These are phyloP conservation scores for Glaucomys volans DNA, from an alignment of 2,113 vertebrate genomes.

Conservation along the genomic window DNA sequence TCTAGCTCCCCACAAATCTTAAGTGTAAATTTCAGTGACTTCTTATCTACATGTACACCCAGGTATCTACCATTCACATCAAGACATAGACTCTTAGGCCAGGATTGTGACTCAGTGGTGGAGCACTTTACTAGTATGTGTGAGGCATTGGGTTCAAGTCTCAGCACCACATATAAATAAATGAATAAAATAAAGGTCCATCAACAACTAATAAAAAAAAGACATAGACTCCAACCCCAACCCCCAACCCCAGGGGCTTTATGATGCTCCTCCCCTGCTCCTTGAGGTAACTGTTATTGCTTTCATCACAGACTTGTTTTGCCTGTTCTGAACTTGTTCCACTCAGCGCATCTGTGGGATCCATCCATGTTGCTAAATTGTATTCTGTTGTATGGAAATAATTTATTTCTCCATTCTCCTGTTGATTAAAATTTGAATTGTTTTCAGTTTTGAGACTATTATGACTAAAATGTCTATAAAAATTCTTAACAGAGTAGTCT, in stretches of 20 bases:
- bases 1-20: background rate
- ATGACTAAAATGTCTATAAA: background rate
- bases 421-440: background rate
- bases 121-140: too few species aligned
- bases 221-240: background rate
- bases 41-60: background rate
- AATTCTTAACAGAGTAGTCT: background rate
- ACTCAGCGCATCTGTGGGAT: background rate
- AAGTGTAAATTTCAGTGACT: background rate
- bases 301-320: background rate
- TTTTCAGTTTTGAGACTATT: background rate
- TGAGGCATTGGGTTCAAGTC: too few species aligned
- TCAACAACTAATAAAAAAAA: too few species aligned
- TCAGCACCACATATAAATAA: too few species aligned
- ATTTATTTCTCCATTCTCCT: background rate
- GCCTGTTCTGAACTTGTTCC: background rate
- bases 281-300: background rate
- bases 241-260: accelerated
- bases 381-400: background rate
- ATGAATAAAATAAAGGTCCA: too few species aligned
- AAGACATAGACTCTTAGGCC: background rate
- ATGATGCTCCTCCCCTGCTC: background rate
- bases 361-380: background rate
- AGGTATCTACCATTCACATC: background rate
- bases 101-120: too few species aligned